phyloP scores from a whole-genome alignment of 2,888 invertebrate species.

The Sphaerolaimus hirsutus region DNA sequence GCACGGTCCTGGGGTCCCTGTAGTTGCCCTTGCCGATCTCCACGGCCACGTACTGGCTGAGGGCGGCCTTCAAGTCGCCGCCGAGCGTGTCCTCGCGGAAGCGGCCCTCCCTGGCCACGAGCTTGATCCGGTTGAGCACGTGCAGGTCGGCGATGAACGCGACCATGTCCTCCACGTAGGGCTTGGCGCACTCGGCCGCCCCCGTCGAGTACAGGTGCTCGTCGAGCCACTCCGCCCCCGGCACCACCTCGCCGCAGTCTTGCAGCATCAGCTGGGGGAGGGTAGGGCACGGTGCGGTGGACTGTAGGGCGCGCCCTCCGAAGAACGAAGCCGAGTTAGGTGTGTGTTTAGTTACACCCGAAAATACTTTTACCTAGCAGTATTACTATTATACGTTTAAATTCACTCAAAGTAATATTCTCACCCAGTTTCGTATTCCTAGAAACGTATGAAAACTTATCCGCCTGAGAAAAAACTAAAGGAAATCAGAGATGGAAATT shows the following conservation, averaged over 20 bases:
- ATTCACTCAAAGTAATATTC: no score
- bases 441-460: not conserved
- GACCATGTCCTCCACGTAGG: slow-evolving; percentile 67
- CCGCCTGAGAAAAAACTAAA: not conserved
- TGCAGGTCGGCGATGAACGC: slow-evolving; percentile 88
- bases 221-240: slow-evolving; percentile 13
- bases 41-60: slow-evolving; percentile 55
- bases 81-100: slow-evolving; percentile 45
- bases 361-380: no score
- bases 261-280: slow-evolving; percentile 33
- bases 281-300: no score
- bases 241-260: slow-evolving; percentile 63
- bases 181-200: slow-evolving; percentile 74
- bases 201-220: slow-evolving; percentile 39
- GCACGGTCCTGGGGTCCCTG: slow-evolving; percentile 54
- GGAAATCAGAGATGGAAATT: no score
- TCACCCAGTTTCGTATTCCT: no score
- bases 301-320: no score
- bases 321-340: no score
- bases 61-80: slow-evolving; percentile 76
- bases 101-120: slow-evolving; percentile 25
- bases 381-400: no score
- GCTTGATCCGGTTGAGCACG: slow-evolving; percentile 82
- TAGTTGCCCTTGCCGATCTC: slow-evolving; percentile 62
- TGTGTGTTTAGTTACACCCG: no score